phyloP scores from a whole-genome alignment of 2,888 invertebrate species.

The Pharmacophagus antenor region DNA sequence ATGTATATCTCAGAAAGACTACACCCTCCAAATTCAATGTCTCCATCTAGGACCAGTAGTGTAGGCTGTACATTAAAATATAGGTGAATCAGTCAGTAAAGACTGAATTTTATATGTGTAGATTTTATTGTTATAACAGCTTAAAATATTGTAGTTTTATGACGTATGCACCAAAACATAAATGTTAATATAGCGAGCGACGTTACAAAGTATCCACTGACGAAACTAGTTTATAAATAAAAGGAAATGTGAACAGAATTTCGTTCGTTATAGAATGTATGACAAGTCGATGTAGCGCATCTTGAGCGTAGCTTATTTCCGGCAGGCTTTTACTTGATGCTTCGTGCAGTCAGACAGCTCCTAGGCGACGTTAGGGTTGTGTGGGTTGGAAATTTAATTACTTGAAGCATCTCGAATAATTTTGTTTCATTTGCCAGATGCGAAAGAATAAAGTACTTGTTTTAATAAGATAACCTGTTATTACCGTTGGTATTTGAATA shows the following conservation, averaged over 20 bases:
- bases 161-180: too few species aligned
- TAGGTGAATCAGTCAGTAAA: too few species aligned
- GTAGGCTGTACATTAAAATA: too few species aligned
- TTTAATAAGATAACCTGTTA: conserved; percentile 1
- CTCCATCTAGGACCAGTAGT: too few species aligned
- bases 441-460: conserved; percentile 28
- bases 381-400: conserved; percentile 64
- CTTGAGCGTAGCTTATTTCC: conserved; percentile 41
- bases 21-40: too few species aligned
- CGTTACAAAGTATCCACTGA: not conserved
- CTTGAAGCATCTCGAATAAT: conserved; percentile 52
- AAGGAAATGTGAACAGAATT: not conserved
- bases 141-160: too few species aligned
- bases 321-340: conserved; percentile 29
- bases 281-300: conserved; percentile 35
- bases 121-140: too few species aligned
- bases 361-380: conserved; percentile 36
- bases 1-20: too few species aligned
- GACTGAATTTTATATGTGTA: too few species aligned
- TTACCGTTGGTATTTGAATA: not conserved
- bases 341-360: conserved; percentile 36
- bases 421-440: conserved; percentile 36
- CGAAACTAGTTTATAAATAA: not conserved
- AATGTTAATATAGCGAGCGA: too few species aligned
- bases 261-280: not conserved